Evolutionary conservation across 2,888 invertebrate species (phyloP).

Genomic region (Galerucella pusilla): DNA sequence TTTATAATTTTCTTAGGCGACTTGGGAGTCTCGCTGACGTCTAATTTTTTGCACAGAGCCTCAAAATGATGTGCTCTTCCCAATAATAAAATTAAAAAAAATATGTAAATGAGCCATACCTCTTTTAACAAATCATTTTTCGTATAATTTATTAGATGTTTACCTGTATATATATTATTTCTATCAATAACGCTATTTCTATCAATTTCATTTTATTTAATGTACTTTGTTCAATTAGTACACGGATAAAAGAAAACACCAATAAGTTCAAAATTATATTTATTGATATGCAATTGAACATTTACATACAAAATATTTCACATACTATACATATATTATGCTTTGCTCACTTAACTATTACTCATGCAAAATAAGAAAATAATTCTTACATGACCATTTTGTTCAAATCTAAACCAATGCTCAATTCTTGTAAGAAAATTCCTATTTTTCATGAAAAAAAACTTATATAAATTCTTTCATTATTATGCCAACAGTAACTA

Average conservation of each 20-base stretch:
- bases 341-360: not conserved
- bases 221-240: not conserved
- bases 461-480: not conserved
- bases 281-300: slow-evolving; percentile 3
- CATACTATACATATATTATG: not conserved
- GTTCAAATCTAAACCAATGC: no score
- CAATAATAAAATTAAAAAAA: no score
- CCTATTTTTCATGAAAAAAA: not conserved
- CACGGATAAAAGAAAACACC: not conserved
- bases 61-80: no score
- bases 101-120: no score
- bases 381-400: no score
- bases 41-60: no score
- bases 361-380: not conserved
- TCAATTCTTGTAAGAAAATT: not conserved
- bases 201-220: not conserved
- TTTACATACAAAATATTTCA: not conserved
- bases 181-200: not conserved
- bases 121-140: no score
- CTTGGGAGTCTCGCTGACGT: no score
- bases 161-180: no score
- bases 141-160: no score
- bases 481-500: not conserved
- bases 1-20: no score
- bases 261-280: slow-evolving; percentile 5